Evolutionary conservation across 1,140 invertebrate species (phyloP).

Genomic region (Zelostemma sp.): DNA sequence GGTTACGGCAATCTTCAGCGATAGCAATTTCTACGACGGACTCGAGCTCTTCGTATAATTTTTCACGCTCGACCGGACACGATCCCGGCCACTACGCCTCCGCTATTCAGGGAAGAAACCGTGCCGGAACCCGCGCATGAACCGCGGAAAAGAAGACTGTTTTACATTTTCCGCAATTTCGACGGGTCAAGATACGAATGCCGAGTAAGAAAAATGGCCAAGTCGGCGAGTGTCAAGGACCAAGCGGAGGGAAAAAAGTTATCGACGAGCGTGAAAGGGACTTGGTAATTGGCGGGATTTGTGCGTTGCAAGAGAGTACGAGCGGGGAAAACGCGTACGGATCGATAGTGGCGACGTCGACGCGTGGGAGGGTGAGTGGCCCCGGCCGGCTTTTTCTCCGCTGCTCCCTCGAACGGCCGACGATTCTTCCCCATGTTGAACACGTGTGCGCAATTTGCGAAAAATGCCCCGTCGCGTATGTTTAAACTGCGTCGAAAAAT

Average conservation of each 20-base stretch:
- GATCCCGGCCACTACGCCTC: slow-evolving; percentile 7
- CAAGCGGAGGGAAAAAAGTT: too few species aligned
- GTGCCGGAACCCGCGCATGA: neutral
- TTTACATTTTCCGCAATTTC: too few species aligned
- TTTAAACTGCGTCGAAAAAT: too few species aligned
- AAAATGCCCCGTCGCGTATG: too few species aligned
- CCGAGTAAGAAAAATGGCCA: too few species aligned
- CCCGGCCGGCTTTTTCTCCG: slow-evolving; percentile 7
- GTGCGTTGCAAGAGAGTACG: slow-evolving; percentile 33
- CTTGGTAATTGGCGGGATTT: slow-evolving; percentile 36
- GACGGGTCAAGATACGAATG: too few species aligned
- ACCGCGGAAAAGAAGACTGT: too few species aligned
- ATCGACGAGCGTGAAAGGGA: neutral
- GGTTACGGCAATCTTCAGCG: slow-evolving; percentile 7
- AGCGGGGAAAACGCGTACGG: slow-evolving; percentile 39
- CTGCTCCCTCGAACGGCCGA: neutral
- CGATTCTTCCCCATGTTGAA: neutral
- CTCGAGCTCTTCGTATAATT: slow-evolving; percentile 10
- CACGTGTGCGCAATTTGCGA: too few species aligned
- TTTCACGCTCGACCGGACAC: slow-evolving; percentile 16
- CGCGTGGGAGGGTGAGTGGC: slow-evolving; percentile 31
- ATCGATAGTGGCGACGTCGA: slow-evolving; percentile 38
- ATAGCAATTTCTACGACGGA: slow-evolving; percentile 10
- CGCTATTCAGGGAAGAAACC: neutral
- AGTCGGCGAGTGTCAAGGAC: too few species aligned